phyloP scores from a whole-genome alignment of 2,113 vertebrate genomes.

The Dromas ardeola region DNA sequence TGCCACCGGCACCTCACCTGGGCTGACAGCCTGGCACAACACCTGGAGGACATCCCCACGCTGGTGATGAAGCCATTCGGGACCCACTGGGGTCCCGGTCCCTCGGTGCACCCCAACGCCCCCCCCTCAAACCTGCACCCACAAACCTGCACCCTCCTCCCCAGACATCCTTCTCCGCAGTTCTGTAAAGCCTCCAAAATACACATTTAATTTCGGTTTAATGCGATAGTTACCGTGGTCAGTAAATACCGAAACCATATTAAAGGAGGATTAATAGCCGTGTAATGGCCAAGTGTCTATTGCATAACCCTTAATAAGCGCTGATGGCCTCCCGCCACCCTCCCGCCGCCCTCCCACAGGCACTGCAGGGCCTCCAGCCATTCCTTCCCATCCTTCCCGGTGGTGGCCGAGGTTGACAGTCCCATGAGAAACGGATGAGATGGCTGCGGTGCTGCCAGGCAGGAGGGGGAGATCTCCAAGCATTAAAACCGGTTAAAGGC shows the following conservation, averaged over 20 bases:
- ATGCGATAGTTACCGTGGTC: not conserved
- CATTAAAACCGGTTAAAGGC: not conserved
- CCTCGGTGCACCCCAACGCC: not conserved
- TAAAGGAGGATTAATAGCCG: not conserved
- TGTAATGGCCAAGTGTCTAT: not conserved
- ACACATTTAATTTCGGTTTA: not conserved
- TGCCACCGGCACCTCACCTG: not conserved
- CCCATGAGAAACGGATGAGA: not conserved
- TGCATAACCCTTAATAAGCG: not conserved
- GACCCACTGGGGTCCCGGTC: not conserved
- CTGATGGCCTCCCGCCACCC: not conserved
- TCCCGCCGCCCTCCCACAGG: not conserved
- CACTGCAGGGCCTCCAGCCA: not conserved
- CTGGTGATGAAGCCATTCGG: not conserved
- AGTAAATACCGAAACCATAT: not conserved
- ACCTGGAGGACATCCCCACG: not conserved
- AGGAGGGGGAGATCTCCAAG: not conserved
- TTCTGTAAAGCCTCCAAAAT: not conserved
- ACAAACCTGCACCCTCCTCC: not conserved
- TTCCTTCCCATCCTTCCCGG: not conserved
- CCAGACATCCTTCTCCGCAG: not conserved
- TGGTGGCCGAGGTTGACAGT: rapidly evolving
- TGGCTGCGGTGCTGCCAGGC: not conserved
- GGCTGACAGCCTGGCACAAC: not conserved
- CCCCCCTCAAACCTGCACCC: not conserved